Conservation (phyloP, 2,888 invertebrate species). For the Agrotis puta region DNA sequence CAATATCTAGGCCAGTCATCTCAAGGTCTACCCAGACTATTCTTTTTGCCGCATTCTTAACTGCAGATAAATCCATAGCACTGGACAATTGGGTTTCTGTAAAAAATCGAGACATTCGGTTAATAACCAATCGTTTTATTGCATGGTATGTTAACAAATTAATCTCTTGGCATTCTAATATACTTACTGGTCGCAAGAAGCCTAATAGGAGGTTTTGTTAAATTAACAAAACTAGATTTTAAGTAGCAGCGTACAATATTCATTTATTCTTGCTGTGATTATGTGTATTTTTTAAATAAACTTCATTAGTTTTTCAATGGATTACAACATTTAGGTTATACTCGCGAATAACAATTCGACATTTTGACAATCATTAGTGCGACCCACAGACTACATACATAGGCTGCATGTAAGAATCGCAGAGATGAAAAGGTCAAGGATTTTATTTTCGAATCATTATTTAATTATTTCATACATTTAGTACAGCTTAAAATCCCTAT, state of each 20-base stretch:
- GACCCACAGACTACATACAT: too few species aligned
- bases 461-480: too few species aligned
- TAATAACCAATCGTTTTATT: not conserved
- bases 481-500: too few species aligned
- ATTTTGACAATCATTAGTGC: slow-evolving; percentile 48
- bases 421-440: too few species aligned
- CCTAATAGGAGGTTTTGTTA: slow-evolving; percentile 49
- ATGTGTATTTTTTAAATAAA: slow-evolving; percentile 16
- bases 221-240: slow-evolving; percentile 50
- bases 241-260: slow-evolving; percentile 56
- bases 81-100: slow-evolving; percentile 43
- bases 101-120: slow-evolving; percentile 7
- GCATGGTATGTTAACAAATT: slow-evolving; percentile 5
- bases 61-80: slow-evolving; percentile 48
- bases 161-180: not conserved
- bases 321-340: slow-evolving; percentile 28
- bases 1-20: slow-evolving; percentile 97
- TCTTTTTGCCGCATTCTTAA: slow-evolving; percentile 74
- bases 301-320: slow-evolving; percentile 5
- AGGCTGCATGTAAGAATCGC: too few species aligned
- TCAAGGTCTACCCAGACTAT: slow-evolving; percentile 95
- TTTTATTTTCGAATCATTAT: too few species aligned
- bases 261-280: slow-evolving; percentile 58
- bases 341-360: slow-evolving; percentile 20
- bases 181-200: slow-evolving; percentile 57